Evolutionary conservation across 1,140 invertebrate species (phyloP), one percentile per base, ranked within the genome.

Genomic region (Psix sp.): DNA sequence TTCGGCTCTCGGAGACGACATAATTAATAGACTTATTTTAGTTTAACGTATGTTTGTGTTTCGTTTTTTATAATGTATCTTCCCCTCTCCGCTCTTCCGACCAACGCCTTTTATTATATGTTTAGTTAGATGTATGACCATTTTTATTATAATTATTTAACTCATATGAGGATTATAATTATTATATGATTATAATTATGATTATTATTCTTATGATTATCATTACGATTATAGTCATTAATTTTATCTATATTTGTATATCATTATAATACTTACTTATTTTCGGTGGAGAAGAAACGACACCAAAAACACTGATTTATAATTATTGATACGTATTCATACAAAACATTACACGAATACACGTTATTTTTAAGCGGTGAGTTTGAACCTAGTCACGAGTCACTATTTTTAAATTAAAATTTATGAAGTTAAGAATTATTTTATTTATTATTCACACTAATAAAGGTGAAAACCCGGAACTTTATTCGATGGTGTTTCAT

Each of bases 371-470:
- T 45, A 73, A 70, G 54, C 54, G 84, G 84, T 86, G 86, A 87
- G 86, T 87, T 81, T 86, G 84, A 85, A 86, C 85, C 85, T 87
- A 87, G 84, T 87, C 86, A 87, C 86, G 75, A 86, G 80, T 86
- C 86, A 87, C 84, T 86, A 86, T 82, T 82, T 85, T 84, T 86
- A 84, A 82, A 82, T 84, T 84, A 76, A 82, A 82, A 38, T 70
- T 80, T 56, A 77, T 82, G 77, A 75, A 85, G 68, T 78, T 81
- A 83, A 80, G 80, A 79, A 85, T 85, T 83, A 86, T 85, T 81
- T 85, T 85, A 86, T 86, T 85, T 84, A 84, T 85, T 86, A 86
- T 82, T 84, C 81, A 83, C 78, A 77, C 80, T 74, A 86, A 86
- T 86, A 86, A 87, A 85, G 74, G 40, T 40, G 49, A 66, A 80